Percentiles rank a stretch among this genome's conserved stretches.
phyloP scores from a whole-genome alignment of 2,888 invertebrate species.

The Halictus ligatus region DNA sequence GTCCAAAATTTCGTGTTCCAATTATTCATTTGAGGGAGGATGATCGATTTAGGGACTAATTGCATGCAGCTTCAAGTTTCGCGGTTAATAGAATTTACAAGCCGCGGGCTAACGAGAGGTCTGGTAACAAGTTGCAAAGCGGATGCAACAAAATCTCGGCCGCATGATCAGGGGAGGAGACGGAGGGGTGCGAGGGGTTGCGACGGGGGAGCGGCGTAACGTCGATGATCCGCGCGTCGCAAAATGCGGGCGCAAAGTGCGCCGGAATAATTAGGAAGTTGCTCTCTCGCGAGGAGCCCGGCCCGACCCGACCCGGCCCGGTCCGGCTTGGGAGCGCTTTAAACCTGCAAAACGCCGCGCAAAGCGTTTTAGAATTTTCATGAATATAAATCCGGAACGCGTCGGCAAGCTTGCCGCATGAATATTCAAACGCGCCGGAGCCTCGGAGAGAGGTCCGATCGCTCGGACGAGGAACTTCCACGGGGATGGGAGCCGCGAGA shows the following conservation, averaged over 20 bases:
- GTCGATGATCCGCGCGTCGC: neutral
- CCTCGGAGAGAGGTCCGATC: conserved; percentile 39
- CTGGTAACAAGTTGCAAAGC: conserved; percentile 3
- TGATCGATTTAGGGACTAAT: conserved; percentile 1
- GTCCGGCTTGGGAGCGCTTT: conserved; percentile 13
- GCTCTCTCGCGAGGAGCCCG: neutral
- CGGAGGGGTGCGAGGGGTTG: neutral
- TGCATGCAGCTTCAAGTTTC: neutral
- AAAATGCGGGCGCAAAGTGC: conserved; percentile 7
- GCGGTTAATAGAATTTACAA: neutral
- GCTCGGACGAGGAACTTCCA: conserved; percentile 36
- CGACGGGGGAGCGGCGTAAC: too few relatives aligned
- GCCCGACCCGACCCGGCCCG: neutral
- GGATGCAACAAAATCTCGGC: neutral
- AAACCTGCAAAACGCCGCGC: conserved; percentile 46
- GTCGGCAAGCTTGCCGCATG: conserved; percentile 49
- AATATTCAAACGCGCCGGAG: conserved; percentile 59
- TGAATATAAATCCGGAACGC: conserved; percentile 64
- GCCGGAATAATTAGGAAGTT: conserved; percentile 7
- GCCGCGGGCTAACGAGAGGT: neutral
- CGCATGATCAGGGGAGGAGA: neutral
- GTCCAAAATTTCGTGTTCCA: neutral
- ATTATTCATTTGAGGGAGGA: neutral
- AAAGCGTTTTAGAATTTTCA: conserved; percentile 65
- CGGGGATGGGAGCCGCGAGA: neutral